Evolutionary conservation across 2,888 invertebrate species (phyloP), one percentile per base, ranked within the genome.

Genomic region (Thymelicus lineola): DNA sequence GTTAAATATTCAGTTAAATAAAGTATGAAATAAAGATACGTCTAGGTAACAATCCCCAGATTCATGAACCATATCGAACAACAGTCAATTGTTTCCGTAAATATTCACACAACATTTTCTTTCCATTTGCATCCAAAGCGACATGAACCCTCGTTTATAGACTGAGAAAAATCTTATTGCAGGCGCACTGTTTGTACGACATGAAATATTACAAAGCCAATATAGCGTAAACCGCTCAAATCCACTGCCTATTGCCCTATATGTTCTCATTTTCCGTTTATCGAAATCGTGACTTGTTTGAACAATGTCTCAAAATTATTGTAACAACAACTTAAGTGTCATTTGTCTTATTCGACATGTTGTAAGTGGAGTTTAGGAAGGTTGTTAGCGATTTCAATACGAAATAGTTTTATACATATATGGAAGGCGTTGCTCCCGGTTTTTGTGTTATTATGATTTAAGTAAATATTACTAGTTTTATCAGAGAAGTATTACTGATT

Each of bases 261-360:
- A 83, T 79, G 79, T 85, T 78, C 82, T 83, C 79, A 82, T 86
- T 86, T 81, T 81, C 79, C 82, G 81, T 85, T 84, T 89, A 89
- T 87, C 86, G 86, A 83, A 86, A 82, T 85, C 90, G 91, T 91
- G 90, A 89, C 88, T 82, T 75, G 87, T 81, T 76, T 85, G 74
- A 75, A 79, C 80, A 83, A 86, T 46, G 28, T 57, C n/a, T 45
- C 38, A 57, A 62, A 68, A 62, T 48, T 20, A 58, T 69, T 35
- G 58, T 10, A 28, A 46, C 58, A 58, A 50, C 58, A 58, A 42
- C 55, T 42, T 61, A 69, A 48, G 35, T 15, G 48, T 63, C 46
- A 64, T 64, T 69, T 63, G 15, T 63, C 38, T 46, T 55, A 57
- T 53, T 46, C 42, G 46, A 62, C 62, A 38, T 36, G 35, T 55